Conservation (phyloP, 2,797 vertebrate species). For the Argyrosomus regius region DNA sequence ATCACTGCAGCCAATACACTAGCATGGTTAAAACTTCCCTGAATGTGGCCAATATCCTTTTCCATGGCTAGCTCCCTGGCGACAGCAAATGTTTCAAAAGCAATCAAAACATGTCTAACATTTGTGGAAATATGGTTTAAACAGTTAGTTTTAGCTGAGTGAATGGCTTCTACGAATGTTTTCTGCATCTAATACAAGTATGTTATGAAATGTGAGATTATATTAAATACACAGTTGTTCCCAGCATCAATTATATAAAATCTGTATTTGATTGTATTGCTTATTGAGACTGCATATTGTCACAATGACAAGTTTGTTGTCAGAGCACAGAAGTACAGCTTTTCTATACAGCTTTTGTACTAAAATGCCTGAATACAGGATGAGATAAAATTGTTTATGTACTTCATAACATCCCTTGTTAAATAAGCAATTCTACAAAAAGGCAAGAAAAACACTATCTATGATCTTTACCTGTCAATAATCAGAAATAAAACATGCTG, state of each 20-base stretch:
- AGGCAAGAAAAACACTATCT: neutral
- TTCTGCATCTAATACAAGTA: conserved; percentile 3
- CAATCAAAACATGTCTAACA: neutral
- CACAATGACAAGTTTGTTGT: neutral
- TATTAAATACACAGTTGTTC: neutral
- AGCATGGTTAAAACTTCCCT: neutral
- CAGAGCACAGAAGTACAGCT: neutral
- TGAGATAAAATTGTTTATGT: neutral
- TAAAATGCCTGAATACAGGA: neutral
- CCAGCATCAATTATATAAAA: neutral
- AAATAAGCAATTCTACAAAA: neutral
- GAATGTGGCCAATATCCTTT: neutral
- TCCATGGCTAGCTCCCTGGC: neutral
- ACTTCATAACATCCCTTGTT: neutral
- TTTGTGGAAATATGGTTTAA: neutral
- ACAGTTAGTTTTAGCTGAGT: neutral
- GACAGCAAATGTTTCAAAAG: neutral
- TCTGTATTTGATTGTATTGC: neutral
- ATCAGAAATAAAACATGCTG: conserved; percentile 51
- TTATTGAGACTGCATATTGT: neutral
- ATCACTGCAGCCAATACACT: neutral
- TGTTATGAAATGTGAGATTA: neutral
- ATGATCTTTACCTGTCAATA: conserved; percentile 54
- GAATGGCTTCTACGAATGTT: neutral
- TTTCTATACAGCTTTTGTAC: neutral